A percentile compares a stretch with the other conserved stretches of the same genome.
phyloP scores from a whole-genome alignment of 2,888 invertebrate species.

The Papilio gigon region DNA sequence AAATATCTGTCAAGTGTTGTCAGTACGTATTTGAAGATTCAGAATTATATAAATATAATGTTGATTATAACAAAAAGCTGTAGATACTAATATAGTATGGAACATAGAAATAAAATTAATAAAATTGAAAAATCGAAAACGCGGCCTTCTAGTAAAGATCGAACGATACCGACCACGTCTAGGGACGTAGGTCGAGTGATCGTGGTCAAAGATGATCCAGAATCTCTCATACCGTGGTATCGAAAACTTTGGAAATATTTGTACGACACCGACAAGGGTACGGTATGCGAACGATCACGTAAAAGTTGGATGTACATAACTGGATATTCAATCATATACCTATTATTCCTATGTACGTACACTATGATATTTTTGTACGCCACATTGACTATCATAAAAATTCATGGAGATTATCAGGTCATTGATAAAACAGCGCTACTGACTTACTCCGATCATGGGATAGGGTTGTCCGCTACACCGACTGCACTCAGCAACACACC shows the following conservation, averaged over 20 bases:
- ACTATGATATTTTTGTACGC: conserved; percentile 60
- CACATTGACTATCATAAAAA: conserved; percentile 57
- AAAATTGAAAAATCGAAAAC: conserved; percentile 11
- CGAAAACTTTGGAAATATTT: conserved; percentile 50
- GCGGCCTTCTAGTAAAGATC: conserved; percentile 22
- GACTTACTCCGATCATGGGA: conserved; percentile 57
- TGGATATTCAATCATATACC: conserved; percentile 61
- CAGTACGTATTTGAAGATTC: background rate
- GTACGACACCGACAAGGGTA: conserved; percentile 57
- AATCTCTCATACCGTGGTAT: conserved; percentile 41
- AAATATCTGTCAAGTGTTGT: conserved; percentile 26
- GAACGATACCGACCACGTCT: conserved; percentile 42
- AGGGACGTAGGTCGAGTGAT: conserved; percentile 35
- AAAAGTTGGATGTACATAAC: conserved; percentile 62
- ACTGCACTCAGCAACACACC: conserved; percentile 57
- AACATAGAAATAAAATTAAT: conserved; percentile 20
- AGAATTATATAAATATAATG: conserved; percentile 9
- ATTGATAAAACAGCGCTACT: conserved; percentile 51
- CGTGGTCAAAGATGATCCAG: conserved; percentile 10
- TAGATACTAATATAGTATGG: conserved; percentile 30
- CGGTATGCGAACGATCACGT: conserved; percentile 60
- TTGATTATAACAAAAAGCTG: conserved; percentile 20
- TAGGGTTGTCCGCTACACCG: conserved; percentile 69
- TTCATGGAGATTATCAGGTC: conserved; percentile 47
- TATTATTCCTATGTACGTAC: conserved; percentile 63